Evolutionary conservation across 2,113 vertebrate species (phyloP), one percentile per base, ranked within the genome.

Genomic region (Lynx canadensis): DNA sequence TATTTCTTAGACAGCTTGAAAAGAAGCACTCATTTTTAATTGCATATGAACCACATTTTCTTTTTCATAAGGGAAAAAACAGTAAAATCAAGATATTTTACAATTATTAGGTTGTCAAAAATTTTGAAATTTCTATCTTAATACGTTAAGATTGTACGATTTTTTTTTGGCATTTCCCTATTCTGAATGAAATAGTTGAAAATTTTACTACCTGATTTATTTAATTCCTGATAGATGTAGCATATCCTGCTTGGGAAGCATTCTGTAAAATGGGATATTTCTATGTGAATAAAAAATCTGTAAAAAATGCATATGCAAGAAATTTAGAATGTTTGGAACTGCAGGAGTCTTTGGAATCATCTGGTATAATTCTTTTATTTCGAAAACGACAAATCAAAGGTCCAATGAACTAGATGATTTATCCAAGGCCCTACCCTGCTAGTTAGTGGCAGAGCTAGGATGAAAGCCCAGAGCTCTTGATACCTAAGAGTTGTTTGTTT

Each of bases 1-100:
- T 6, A 68, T 73, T 73, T 66, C 31, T 60, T 68, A 1, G 65
- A 74, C 19, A 90, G 18, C 23, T 79, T 83, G 29, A 50, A 97
- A 85, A 57, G 21, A 94, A 38, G 5, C 8, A 86, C 1, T 84
- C 50, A 19, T 19, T 74, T 48, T 80, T 36, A 91, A 76, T 69
- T 90, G n/a, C 87, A 18, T 45, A 83, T 74, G 12, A 94, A 36
- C 5, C 81, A 23, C 19, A 11, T 95, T 33, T 63, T 90, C 29
- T 76, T 84, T 94, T 66, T 65, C 36, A 57, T 48, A 57, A 97
- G 21, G 60, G 5, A 55, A 27, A 27, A 91, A 50, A 63, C 2
- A 48, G 14, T 68, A 96, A 96, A 96, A 89, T 79, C 65, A 65
- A 78, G 19, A 82, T 89, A 7, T 78, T 78, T 95, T 52, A n/a